Conservation (phyloP, 2,113 vertebrate genomes). For the Campylorhamphus procurvoides region DNA sequence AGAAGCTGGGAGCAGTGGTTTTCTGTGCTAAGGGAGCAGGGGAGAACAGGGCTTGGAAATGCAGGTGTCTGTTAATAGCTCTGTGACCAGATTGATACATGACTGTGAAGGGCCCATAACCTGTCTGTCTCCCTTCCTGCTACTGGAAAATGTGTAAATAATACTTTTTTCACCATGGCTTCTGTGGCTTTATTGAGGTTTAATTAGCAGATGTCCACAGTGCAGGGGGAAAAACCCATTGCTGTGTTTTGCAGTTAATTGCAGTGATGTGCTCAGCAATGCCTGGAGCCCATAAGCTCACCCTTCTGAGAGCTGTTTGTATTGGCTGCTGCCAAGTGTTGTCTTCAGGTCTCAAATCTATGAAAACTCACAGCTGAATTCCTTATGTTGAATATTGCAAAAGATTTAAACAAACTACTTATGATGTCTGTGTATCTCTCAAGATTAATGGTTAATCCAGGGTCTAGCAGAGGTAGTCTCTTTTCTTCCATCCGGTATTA, state of each 20-base stretch:
- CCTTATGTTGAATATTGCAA: not conserved
- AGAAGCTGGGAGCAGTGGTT: not conserved
- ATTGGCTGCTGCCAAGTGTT: not conserved
- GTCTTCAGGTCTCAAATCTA: not conserved
- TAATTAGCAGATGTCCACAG: constrained; percentile 35
- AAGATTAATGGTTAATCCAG: not conserved
- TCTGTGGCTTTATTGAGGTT: not conserved
- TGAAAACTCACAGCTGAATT: not conserved
- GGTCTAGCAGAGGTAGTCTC: not conserved
- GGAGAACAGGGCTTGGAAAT: not conserved
- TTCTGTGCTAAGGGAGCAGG: not conserved
- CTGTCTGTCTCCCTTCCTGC: not conserved
- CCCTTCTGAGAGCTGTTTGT: constrained; percentile 2
- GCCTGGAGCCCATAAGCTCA: not conserved
- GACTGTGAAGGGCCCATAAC: constrained; percentile 13
- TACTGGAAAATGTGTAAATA: not conserved
- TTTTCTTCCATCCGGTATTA: not conserved
- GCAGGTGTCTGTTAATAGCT: constrained; percentile 9
- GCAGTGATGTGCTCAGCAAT: not conserved
- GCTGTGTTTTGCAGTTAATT: not conserved
- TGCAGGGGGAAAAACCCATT: not conserved
- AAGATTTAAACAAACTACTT: not conserved
- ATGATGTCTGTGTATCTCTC: not conserved
- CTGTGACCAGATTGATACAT: not conserved
- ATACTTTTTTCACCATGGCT: not conserved